A percentile compares a stretch with the other conserved stretches of the same genome.
Conservation (phyloP, 2,888 invertebrate genomes). For the Gisinianus flammeolus region DNA sequence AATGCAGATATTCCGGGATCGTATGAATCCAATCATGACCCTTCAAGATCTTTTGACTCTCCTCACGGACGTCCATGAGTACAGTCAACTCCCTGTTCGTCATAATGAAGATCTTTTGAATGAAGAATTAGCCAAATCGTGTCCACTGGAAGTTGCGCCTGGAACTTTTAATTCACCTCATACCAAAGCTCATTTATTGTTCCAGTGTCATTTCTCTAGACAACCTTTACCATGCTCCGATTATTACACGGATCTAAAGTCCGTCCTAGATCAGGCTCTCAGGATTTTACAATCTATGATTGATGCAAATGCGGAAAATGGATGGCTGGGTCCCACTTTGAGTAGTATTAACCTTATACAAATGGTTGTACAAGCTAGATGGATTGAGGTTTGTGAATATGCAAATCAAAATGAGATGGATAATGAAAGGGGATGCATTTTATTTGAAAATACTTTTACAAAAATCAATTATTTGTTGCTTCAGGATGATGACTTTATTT, state of each 20-base stretch:
- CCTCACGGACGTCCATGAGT: constrained; percentile 84
- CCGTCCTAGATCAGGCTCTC: constrained; percentile 93
- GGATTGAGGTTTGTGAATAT: constrained; percentile 67
- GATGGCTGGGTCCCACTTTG: constrained; percentile 84
- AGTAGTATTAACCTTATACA: constrained; percentile 81
- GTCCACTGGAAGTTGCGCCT: constrained; percentile 75
- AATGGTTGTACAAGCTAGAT: constrained; percentile 88
- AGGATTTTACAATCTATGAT: constrained; percentile 97
- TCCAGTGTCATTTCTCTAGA: constrained; percentile 93
- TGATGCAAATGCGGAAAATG: constrained; percentile 87
- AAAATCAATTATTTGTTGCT: constrained; percentile 7
- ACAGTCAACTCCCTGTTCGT: constrained; percentile 91
- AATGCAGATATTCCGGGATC: constrained; percentile 79
- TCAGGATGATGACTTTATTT: constrained; percentile 73
- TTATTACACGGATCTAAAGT: constrained; percentile 94
- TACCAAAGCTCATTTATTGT: constrained; percentile 88
- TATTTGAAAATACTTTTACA: neutral
- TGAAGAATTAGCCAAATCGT: constrained; percentile 78
- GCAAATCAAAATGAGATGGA: neutral
- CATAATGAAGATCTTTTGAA: constrained; percentile 97
- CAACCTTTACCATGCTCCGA: constrained; percentile 85
- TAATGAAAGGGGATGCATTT: neutral
- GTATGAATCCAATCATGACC: constrained; percentile 70
- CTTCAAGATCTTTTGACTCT: constrained; percentile 77
- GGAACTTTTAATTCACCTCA: constrained; percentile 86